A percentile compares a stretch with the other conserved stretches of the same genome.
These are phyloP conservation scores for Apostichopus japonicus DNA, from an alignment of 35 echinoderm and acorn worm genomes.

Conservation along the genomic window DNA sequence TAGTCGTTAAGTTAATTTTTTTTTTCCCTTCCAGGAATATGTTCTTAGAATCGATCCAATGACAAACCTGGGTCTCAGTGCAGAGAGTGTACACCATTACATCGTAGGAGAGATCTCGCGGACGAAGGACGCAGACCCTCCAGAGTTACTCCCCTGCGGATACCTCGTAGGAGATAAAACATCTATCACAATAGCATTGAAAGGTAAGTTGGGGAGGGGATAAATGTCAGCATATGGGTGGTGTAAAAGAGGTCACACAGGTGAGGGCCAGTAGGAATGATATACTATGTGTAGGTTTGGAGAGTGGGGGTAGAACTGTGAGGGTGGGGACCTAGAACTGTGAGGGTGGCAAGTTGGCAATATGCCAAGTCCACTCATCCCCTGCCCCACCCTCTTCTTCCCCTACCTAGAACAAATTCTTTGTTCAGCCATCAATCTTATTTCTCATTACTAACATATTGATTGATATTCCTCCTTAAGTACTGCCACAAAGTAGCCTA, in stretches of 20 bases:
- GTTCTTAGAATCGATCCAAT: constrained; percentile 97
- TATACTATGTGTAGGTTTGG: no score
- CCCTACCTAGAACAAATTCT: no score
- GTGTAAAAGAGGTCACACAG: no score
- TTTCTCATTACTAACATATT: no score
- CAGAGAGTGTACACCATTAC: constrained; percentile 90
- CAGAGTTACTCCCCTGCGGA: constrained; percentile 93
- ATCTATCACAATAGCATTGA: constrained; percentile 88
- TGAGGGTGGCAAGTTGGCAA: not conserved
- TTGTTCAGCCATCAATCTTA: no score
- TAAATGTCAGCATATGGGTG: not conserved
- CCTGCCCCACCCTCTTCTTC: no score
- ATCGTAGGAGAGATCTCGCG: constrained; percentile 93
- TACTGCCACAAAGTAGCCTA: not conserved
- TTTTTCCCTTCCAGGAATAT: constrained; percentile 81
- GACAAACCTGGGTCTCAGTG: constrained; percentile 94
- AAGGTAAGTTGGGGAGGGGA: constrained; percentile 63
- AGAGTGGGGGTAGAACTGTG: not conserved
- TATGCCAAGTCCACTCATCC: no score
- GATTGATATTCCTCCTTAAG: no score
- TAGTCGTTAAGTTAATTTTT: not conserved
- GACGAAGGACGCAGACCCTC: constrained; percentile 91
- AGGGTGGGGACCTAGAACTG: not conserved
- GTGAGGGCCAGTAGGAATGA: not conserved
- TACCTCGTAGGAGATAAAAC: constrained; percentile 97